A percentile compares a stretch with the other conserved stretches of the same genome.
Evolutionary conservation across 2,113 vertebrate genomes (phyloP).

Genomic region (Strix aluco): DNA sequence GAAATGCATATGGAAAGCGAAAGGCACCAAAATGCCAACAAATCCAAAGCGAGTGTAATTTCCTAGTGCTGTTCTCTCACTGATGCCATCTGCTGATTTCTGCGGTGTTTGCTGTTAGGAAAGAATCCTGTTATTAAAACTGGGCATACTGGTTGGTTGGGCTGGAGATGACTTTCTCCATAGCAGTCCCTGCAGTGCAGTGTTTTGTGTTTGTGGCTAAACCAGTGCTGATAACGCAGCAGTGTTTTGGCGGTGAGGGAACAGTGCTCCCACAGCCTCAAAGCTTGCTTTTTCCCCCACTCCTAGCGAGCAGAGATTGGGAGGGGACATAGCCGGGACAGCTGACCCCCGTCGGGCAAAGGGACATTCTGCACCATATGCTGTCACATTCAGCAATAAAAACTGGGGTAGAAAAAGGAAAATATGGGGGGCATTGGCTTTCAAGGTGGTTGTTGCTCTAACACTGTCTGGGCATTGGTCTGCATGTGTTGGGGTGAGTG

Average conservation of each 20-base stretch:
- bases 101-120: background rate
- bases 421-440: background rate
- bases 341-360: accelerated
- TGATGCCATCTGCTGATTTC: background rate
- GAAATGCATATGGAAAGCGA: background rate
- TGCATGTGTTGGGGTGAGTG: background rate
- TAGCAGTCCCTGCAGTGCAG: accelerated
- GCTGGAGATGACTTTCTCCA: background rate
- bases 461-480: background rate
- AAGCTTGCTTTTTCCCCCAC: background rate
- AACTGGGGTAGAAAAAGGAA: background rate
- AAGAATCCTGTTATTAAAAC: background rate
- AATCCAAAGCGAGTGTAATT: background rate
- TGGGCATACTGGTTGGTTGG: accelerated
- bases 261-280: background rate
- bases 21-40: background rate
- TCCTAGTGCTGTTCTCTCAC: background rate
- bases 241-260: background rate
- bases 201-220: background rate
- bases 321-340: background rate
- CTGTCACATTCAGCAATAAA: background rate
- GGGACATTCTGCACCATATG: background rate
- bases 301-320: accelerated
- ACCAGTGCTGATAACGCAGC: accelerated
- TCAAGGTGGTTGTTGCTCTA: background rate